phyloP scores from a whole-genome alignment of 2,113 vertebrate species.

The Galeopterus variegatus region DNA sequence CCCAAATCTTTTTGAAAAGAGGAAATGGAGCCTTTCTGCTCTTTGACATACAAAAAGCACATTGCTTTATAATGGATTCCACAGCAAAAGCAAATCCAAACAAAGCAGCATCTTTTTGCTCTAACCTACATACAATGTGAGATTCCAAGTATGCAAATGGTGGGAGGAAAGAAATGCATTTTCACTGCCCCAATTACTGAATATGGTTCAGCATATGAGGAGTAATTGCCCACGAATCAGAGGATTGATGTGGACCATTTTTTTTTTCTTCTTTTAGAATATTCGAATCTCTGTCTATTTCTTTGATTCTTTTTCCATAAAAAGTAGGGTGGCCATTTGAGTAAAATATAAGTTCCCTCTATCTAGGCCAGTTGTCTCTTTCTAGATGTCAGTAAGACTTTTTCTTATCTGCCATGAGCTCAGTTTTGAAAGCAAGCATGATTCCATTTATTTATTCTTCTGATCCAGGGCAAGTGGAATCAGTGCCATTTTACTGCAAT shows the following conservation, averaged over 20 bases:
- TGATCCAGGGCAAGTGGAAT: not conserved
- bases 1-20: slow-evolving; percentile 60
- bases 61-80: slow-evolving; percentile 60
- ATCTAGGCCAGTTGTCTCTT: not conserved
- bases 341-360: not conserved
- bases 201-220: slow-evolving; percentile 45
- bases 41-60: slow-evolving; percentile 36
- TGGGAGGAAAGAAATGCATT: slow-evolving; percentile 81
- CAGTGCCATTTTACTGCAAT: not conserved
- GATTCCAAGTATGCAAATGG: slow-evolving; percentile 83
- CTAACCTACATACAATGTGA: slow-evolving; percentile 67
- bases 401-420: not conserved
- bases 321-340: not conserved
- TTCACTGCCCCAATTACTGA: slow-evolving; percentile 45
- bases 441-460: not conserved
- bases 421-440: not conserved
- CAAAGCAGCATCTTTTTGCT: slow-evolving; percentile 75
- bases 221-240: slow-evolving; percentile 5
- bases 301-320: not conserved
- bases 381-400: not conserved
- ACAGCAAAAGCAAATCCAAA: slow-evolving; percentile 80
- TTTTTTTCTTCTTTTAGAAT: not conserved
- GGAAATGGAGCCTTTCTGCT: slow-evolving; percentile 65
- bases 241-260: not conserved
- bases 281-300: not conserved